Percentiles rank a stretch among this genome's conserved stretches.
These are phyloP conservation scores for Suncus etruscus DNA, from an alignment of 2,113 vertebrate genomes.

Conservation along the genomic window DNA sequence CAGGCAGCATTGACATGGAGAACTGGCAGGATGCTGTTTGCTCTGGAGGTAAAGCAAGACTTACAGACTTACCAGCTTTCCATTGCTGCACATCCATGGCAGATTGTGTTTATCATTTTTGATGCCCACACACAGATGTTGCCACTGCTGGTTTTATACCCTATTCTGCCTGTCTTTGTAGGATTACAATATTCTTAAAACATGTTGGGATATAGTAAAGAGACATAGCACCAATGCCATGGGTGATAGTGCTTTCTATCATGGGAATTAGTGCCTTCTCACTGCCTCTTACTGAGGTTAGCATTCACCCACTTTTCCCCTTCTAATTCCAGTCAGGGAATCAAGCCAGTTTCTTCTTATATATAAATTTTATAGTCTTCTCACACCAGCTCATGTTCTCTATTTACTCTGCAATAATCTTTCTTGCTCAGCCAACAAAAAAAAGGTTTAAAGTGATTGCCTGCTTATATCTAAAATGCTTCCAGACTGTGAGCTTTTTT, in stretches of 20 bases:
- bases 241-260: too few species aligned
- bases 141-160: not conserved
- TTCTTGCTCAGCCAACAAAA: slow-evolving; percentile 78
- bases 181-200: not conserved
- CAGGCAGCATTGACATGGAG: not conserved
- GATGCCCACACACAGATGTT: not conserved
- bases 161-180: not conserved
- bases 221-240: not conserved
- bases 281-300: not conserved
- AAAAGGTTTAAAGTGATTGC: slow-evolving; percentile 62
- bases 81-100: not conserved
- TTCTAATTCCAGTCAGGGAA: slow-evolving; percentile 22
- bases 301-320: slow-evolving; percentile 6
- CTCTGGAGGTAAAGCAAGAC: not conserved
- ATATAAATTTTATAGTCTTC: slow-evolving; percentile 64
- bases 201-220: not conserved
- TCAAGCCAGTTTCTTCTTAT: slow-evolving; percentile 55
- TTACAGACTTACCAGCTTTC: too few species aligned
- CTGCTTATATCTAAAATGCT: slow-evolving; percentile 68
- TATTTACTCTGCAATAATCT: slow-evolving; percentile 61
- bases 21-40: not conserved
- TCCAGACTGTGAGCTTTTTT: slow-evolving; percentile 68
- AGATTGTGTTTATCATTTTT: not conserved
- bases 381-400: slow-evolving; percentile 75
- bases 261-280: not conserved